A percentile compares a stretch with the other conserved stretches of the same genome.
Evolutionary conservation across 2,113 vertebrate species (phyloP).

Genomic region (Sapajus apella): DNA sequence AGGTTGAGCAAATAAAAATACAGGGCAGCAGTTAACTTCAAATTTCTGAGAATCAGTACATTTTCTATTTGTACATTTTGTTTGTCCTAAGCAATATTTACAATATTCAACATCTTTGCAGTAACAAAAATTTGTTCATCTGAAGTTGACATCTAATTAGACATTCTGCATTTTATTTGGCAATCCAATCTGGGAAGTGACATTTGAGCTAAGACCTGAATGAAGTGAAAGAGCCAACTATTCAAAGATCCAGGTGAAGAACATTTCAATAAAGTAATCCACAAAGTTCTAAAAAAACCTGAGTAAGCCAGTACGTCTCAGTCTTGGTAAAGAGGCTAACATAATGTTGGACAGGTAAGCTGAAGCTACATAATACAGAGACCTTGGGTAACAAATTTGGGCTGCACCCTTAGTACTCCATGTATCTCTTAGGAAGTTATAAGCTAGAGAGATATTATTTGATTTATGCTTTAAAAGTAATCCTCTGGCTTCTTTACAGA

Average conservation of each 20-base stretch:
- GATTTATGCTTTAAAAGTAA: background rate
- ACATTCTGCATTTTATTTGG: background rate
- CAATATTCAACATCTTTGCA: accelerated
- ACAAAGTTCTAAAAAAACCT: background rate
- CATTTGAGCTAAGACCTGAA: background rate
- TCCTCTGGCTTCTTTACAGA: background rate
- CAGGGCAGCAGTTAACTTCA: background rate
- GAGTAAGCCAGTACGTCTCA: background rate
- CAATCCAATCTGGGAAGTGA: background rate
- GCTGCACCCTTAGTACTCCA: background rate
- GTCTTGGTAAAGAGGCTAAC: background rate
- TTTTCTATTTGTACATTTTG: background rate
- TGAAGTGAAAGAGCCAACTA: background rate
- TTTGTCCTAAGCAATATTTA: background rate
- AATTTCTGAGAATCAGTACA: background rate
- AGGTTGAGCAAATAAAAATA: background rate
- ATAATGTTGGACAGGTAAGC: background rate
- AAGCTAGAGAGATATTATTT: background rate
- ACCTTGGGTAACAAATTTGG: background rate
- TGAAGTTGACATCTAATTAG: background rate
- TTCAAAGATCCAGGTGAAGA: background rate
- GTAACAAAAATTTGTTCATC: background rate
- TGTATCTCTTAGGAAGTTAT: background rate
- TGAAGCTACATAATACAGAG: background rate
- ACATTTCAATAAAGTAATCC: background rate